A percentile compares a stretch with the other conserved stretches of the same genome.
Evolutionary conservation across 2,888 invertebrate genomes (phyloP).

Genomic region (Hyppa rectilinea): DNA sequence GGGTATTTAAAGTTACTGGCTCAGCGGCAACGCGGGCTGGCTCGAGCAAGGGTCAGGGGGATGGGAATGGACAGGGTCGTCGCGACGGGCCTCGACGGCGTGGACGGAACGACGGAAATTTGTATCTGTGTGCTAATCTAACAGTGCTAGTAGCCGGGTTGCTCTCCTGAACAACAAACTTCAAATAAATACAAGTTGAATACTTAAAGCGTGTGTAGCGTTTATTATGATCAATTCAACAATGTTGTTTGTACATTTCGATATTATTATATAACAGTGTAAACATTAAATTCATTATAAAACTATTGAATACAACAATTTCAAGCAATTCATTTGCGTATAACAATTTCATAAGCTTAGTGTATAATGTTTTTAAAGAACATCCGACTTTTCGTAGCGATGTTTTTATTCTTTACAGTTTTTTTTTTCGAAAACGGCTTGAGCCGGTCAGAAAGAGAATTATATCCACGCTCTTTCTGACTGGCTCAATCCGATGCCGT

Average conservation of each 20-base stretch:
- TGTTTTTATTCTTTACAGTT: slow-evolving; percentile 7
- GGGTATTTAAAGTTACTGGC: no score
- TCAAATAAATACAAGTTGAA: slow-evolving; percentile 26
- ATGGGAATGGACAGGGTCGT: no score
- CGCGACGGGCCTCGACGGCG: no score
- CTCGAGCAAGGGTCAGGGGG: no score
- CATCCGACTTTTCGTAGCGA: not conserved
- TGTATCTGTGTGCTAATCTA: no score
- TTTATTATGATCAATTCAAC: slow-evolving; percentile 56
- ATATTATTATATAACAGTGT: slow-evolving; percentile 48
- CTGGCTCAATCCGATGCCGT: not conserved
- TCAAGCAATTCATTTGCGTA: slow-evolving; percentile 29
- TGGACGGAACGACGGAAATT: no score
- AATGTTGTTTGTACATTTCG: slow-evolving; percentile 43
- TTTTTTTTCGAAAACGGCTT: not conserved
- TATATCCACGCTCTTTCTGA: not conserved
- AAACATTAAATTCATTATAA: slow-evolving; percentile 51
- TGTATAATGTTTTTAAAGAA: slow-evolving; percentile 3
- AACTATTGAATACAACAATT: slow-evolving; percentile 51
- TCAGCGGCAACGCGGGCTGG: no score
- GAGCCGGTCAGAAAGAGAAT: not conserved
- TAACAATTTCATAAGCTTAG: slow-evolving; percentile 48
- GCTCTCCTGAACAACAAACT: no score
- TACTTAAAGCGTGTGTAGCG: slow-evolving; percentile 39
- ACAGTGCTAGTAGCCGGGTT: no score